phyloP scores from a whole-genome alignment of 2,113 vertebrate genomes.

The Triplophysa siluroides region DNA sequence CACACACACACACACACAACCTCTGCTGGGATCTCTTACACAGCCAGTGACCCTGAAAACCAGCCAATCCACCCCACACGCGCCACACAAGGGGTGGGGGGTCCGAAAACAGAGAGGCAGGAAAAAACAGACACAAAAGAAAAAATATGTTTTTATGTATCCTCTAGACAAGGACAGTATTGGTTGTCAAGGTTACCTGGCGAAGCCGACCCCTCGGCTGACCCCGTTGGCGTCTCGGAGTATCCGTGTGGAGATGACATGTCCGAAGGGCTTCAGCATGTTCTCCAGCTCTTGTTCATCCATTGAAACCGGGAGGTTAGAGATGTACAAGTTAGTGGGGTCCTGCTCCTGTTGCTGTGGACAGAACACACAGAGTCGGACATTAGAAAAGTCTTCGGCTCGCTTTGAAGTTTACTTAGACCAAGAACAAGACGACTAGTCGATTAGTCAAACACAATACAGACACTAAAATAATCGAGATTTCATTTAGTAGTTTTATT shows the following conservation, averaged over 20 bases:
- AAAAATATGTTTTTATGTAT: neutral
- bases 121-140: constrained; percentile 21
- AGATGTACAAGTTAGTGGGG: constrained; percentile 78
- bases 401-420: no score
- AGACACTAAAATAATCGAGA: no score
- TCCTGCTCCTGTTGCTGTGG: constrained; percentile 76
- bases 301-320: constrained; percentile 76
- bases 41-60: constrained; percentile 72
- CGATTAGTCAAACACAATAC: no score
- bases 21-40: constrained; percentile 64
- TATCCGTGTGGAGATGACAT: constrained; percentile 77
- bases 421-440: no score
- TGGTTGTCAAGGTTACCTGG: constrained; percentile 63
- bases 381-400: neutral
- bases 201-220: constrained; percentile 77
- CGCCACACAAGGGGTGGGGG: constrained; percentile 53
- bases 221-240: constrained; percentile 75
- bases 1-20: constrained; percentile 33
- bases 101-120: constrained; percentile 9
- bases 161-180: neutral
- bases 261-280: constrained; percentile 77
- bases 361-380: constrained; percentile 28
- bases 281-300: constrained; percentile 80
- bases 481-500: no score
- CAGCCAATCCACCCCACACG: constrained; percentile 64